Evolutionary conservation across 1,140 invertebrate species (phyloP).

Genomic region (Zaprionus ornatus): DNA sequence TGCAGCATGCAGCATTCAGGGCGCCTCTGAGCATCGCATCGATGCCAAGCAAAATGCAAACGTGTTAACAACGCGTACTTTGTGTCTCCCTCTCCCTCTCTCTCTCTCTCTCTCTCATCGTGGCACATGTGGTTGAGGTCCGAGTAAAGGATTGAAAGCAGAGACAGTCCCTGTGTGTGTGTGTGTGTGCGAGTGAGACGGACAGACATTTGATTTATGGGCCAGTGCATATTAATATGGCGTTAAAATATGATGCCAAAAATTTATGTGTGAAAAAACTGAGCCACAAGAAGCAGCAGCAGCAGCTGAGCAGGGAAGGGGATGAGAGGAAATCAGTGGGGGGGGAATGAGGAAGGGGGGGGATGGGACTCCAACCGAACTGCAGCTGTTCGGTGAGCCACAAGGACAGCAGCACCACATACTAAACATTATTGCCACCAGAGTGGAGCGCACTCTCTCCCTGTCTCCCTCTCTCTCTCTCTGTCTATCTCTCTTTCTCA

Average conservation of each 20-base stretch:
- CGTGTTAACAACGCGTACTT: conserved; percentile 77
- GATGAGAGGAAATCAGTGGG: no score
- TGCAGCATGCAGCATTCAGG: conserved; percentile 1
- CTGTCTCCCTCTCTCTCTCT: no score
- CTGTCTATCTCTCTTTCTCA: neutral
- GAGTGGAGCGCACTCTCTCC: conserved; percentile 12
- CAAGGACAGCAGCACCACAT: conserved; percentile 37
- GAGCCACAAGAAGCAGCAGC: conserved; percentile 29
- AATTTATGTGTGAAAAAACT: conserved; percentile 76
- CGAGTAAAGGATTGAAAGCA: conserved; percentile 13
- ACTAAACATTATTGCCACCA: conserved; percentile 67
- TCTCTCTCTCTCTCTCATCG: neutral
- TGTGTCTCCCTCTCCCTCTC: conserved; percentile 36
- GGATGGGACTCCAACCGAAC: neutral
- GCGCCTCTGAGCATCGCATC: neutral
- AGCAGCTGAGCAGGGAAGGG: neutral
- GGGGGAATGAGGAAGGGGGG: neutral
- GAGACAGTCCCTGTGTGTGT: neutral
- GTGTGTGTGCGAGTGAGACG: conserved; percentile 22
- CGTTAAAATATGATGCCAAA: conserved; percentile 80
- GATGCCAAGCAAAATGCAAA: conserved; percentile 69
- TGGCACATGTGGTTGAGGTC: conserved; percentile 27
- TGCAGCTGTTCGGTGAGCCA: conserved; percentile 39
- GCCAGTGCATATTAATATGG: conserved; percentile 80
- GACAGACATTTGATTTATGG: conserved; percentile 65